These are phyloP conservation scores for Alca torda DNA, from an alignment of 2,797 vertebrate genomes.

Conservation along the genomic window DNA sequence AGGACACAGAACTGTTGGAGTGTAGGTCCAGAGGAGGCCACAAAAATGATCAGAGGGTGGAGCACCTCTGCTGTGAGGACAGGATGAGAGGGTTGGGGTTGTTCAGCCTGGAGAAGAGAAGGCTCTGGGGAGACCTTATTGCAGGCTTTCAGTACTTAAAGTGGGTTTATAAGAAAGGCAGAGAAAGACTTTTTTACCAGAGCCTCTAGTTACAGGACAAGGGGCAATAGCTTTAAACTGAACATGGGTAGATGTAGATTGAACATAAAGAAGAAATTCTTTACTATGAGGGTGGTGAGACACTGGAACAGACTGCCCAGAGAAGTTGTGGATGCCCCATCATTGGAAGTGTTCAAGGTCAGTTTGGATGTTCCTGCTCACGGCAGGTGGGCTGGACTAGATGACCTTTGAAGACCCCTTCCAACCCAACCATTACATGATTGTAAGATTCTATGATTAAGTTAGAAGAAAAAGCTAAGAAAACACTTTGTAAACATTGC, in stretches of 20 bases:
- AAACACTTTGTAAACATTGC: not conserved
- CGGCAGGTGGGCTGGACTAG: not conserved
- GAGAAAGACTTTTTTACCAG: not conserved
- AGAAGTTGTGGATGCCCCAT: not conserved
- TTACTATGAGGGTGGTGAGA: accelerated
- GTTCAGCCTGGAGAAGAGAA: not conserved
- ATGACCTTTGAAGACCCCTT: not conserved
- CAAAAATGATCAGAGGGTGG: not conserved
- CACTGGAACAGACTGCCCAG: not conserved
- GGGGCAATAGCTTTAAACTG: not conserved
- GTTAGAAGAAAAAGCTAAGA: not conserved
- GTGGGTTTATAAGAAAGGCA: not conserved
- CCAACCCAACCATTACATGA: not conserved
- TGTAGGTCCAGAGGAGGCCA: accelerated
- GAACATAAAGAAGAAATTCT: not conserved
- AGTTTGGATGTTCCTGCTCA: not conserved
- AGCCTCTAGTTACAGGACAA: too few relatives aligned
- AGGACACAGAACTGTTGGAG: not conserved
- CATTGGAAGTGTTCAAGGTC: not conserved
- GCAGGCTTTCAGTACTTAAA: not conserved
- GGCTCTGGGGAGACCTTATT: accelerated
- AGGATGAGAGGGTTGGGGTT: not conserved
- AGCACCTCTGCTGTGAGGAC: not conserved
- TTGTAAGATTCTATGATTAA: not conserved
- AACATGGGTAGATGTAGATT: not conserved